phyloP scores from a whole-genome alignment of 2,113 vertebrate genomes.

The Capreolus pygargus region DNA sequence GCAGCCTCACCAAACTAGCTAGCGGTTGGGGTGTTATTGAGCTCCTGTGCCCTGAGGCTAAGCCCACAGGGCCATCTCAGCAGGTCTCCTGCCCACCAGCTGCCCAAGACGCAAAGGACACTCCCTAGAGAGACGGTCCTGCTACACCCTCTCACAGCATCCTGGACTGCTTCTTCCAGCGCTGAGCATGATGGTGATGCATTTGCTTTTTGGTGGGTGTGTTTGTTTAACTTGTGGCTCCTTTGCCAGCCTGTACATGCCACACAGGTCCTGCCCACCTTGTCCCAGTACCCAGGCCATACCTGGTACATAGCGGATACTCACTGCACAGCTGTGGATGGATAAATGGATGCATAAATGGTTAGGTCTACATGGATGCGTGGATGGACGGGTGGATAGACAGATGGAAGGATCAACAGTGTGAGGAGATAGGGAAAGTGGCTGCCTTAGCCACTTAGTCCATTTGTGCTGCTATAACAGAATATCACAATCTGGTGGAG shows the following conservation, averaged over 20 bases:
- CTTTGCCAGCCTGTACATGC: neutral
- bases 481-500: neutral
- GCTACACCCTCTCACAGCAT: neutral
- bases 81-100: neutral
- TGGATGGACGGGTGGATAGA: neutral
- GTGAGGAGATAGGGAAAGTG: neutral
- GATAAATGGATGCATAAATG: no score
- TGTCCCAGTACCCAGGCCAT: neutral
- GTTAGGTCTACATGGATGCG: no score
- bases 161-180: neutral
- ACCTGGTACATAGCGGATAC: neutral
- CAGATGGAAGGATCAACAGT: no score
- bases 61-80: neutral
- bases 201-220: neutral
- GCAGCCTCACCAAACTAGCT: neutral
- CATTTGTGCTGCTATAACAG: neutral
- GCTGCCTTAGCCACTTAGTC: neutral
- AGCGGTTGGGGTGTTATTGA: neutral
- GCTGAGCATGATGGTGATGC: neutral
- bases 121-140: neutral
- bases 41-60: neutral
- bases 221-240: neutral
- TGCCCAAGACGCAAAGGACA: constrained; percentile 20
- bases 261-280: neutral
- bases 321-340: neutral